Conservation (phyloP, 2,888 invertebrate species). For the Limnephilus lunatus region DNA sequence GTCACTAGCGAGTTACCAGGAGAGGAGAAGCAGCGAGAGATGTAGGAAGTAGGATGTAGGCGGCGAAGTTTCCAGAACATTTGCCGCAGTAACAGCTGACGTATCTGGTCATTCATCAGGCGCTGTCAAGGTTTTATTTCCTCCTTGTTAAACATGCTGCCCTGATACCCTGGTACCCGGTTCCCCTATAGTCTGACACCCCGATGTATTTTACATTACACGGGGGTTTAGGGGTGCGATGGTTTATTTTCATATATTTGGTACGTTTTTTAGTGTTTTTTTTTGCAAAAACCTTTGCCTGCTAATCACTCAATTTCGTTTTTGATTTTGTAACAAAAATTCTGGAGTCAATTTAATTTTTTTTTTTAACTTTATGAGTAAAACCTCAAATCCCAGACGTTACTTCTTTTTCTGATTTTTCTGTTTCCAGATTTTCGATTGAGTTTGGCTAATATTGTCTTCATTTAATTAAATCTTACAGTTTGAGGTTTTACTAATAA, state of each 20-base stretch:
- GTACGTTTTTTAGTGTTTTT: neutral
- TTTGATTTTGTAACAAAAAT: no score
- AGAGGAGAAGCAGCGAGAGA: neutral
- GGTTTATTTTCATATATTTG: neutral
- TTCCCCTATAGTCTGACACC: neutral
- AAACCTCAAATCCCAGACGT: no score
- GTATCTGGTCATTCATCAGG: slow-evolving; percentile 60
- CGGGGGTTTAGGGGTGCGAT: neutral
- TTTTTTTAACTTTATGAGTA: no score
- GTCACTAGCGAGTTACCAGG: slow-evolving; percentile 9
- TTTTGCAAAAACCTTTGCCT: neutral
- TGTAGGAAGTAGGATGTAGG: neutral
- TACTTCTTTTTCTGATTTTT: no score
- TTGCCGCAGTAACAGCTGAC: slow-evolving; percentile 40
- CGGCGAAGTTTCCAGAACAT: slow-evolving; percentile 50
- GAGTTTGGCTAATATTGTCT: no score
- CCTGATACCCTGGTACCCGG: neutral
- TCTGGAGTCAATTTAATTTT: no score
- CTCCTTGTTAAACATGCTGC: slow-evolving; percentile 48
- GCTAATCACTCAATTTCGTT: no score
- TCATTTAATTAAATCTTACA: no score
- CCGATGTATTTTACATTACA: slow-evolving; percentile 20
- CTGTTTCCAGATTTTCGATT: no score
- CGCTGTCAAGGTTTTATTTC: slow-evolving; percentile 60
- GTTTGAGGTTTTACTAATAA: no score